Base-by-base conservation (phyloP, 1,140 invertebrate species). In the Panagrolaimus sp. region DNA sequence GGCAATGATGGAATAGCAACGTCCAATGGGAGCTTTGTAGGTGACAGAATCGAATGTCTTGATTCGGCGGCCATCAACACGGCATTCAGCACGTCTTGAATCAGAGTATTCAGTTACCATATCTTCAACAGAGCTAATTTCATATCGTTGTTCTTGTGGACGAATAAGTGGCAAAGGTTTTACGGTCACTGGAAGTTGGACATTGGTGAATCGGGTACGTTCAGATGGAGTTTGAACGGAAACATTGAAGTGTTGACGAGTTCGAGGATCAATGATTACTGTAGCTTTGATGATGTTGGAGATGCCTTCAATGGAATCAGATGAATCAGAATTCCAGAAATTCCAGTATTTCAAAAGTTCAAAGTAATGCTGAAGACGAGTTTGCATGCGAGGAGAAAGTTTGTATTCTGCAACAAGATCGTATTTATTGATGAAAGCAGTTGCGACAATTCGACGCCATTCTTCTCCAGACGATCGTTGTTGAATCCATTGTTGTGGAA, bases 401-500 rank as follows among this genome's bases (percentile, higher is more conserved):
- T 38, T 43, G 38, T 76, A 76, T 26, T 68, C 45, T 0, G 55
- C 75, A 24, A 44, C 65, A 26, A 74, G 10, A 9, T 77, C 32
- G 72, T 72, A 77, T 21, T 70, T 28, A 45, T 76, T 77, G 47
- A 76, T n/a, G 47, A 76, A 76, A 43, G 73, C 47, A n/a, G 45
- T 66, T 12, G 48, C 48, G 8, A 52, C 7, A 8, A 52, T 8
- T 9, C 48, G 48, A 15, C 48, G 48, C 32, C 32, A 38, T 38
- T 38, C 2, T 38, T 38, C 2, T 8, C 8, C 17, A 8, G 48
- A 52, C 2, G 2, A 5, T 38, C 2, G 7, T 2, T 7, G 32
- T 38, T 38, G 32, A 38, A 38, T 38, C 32, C 32, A 38, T 8
- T 52, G 5, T 21, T 26, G 48, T 8, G 48, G 17, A 17, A 52